A percentile compares a stretch with the other conserved stretches of the same genome.
phyloP scores from a whole-genome alignment of 2,888 invertebrate genomes.

The Autographa gamma region DNA sequence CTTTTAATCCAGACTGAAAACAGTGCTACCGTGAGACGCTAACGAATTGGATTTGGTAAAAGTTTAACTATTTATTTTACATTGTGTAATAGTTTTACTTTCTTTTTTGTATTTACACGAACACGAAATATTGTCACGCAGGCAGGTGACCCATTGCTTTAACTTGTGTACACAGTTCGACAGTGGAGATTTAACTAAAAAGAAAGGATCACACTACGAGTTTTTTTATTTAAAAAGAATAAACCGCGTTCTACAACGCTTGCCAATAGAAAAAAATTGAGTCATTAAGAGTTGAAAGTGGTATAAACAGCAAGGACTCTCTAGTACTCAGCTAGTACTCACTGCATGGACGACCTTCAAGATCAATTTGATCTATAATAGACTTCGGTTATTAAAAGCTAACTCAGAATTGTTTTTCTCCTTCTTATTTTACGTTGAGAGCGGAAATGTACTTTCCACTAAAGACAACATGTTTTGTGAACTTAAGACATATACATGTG shows the following conservation, averaged over 20 bases:
- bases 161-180: slow-evolving; percentile 4
- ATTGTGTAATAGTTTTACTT: slow-evolving; percentile 2
- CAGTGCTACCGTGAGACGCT: slow-evolving; percentile 4
- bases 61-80: background rate
- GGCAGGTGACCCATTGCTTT: background rate
- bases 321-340: no score
- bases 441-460: background rate
- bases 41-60: slow-evolving; percentile 4
- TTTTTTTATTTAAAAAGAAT: background rate
- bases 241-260: background rate
- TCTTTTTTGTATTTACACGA: background rate
- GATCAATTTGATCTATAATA: background rate
- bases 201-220: background rate
- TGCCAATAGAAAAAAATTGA: background rate
- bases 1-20: background rate
- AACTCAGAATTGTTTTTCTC: background rate
- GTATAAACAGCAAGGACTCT: background rate
- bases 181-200: background rate
- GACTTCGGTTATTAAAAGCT: background rate
- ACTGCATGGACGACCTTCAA: background rate
- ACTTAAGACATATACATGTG: background rate
- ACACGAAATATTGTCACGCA: slow-evolving; percentile 4
- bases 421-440: background rate
- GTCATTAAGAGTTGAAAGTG: background rate
- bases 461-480: background rate